Evolutionary conservation across 2,888 invertebrate species (phyloP).

Genomic region (Hemistola chrysoprasaria): DNA sequence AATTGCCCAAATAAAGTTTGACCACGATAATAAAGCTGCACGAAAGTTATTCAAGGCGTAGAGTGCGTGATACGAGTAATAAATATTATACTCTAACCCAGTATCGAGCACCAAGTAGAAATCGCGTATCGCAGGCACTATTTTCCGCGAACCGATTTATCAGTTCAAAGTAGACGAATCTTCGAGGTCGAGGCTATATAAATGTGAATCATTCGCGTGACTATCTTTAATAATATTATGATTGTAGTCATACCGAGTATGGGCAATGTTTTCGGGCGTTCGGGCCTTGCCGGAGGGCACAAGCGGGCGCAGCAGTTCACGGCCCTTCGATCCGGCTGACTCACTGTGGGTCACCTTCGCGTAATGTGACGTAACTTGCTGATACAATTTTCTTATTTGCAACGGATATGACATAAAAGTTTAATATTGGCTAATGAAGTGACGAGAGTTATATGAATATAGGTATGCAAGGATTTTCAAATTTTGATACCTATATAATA

Average conservation of each 20-base stretch:
- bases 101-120: too few relatives aligned
- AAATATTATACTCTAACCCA: too few relatives aligned
- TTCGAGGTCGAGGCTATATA: neutral
- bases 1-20: conserved; percentile 45
- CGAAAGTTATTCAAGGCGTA: too few relatives aligned
- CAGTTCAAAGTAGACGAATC: too few relatives aligned
- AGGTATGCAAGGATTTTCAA: too few relatives aligned
- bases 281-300: conserved; percentile 45
- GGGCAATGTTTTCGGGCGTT: conserved; percentile 30
- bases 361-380: conserved; percentile 46
- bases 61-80: too few relatives aligned
- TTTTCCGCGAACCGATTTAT: neutral
- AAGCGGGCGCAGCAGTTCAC: conserved; percentile 28
- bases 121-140: too few relatives aligned
- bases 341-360: conserved; percentile 33
- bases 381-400: conserved; percentile 22
- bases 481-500: too few relatives aligned
- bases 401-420: too few relatives aligned
- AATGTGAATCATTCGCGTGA: conserved; percentile 1
- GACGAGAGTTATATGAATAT: too few relatives aligned
- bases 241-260: conserved; percentile 13
- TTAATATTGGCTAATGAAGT: too few relatives aligned
- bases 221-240: neutral
- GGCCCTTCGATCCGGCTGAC: conserved; percentile 38
- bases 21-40: conserved; percentile 26